Evolutionary conservation across 2,113 vertebrate genomes (phyloP), one percentile per base, ranked within the genome.

Genomic region (Corapipo altera): DNA sequence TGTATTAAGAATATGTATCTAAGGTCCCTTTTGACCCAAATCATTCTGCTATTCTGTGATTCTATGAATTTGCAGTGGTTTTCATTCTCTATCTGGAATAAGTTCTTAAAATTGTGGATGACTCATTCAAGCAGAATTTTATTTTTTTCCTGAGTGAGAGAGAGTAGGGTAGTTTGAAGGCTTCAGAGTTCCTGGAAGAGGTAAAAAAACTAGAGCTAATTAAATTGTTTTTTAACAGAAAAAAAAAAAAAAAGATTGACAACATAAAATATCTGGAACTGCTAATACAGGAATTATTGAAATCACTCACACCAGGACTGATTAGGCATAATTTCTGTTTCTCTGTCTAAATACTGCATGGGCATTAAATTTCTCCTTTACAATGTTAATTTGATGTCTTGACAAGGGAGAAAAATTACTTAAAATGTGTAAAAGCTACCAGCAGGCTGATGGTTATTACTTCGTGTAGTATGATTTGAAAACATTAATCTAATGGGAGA

Each of bases 311-410:
- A 79, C 55, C n/a, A 49, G 48, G 81, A 91, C 72, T 77, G 81
- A 95, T 88, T 82, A 88, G 61, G 66, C 44, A 73, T 74, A 5
- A 77, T 90, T 96, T 95, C 39, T 77, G 73, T 82, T 93, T 92
- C 44, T 71, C 54, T 76, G 26, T 62, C 81, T 86, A 96, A 92
- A 94, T 86, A 86, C 51, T 90, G 43, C 79, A 76, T 59, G 51
- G 69, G 30, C 92, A 89, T 95, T 94, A 95, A 59, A 30, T 86
- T 91, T 97, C 78, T 93, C 90, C 81, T 95, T 89, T 88, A 48
- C 57, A 76, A 69, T 83, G 51, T 94, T 96, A 90, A 95, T 94
- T 67, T 84, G 78, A 64, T 93, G 74, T 46, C 81, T 93, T 95
- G 75, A 87, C 81, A 89, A 90, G 80, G 46, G 35, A 88, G 37